phyloP scores from a whole-genome alignment of 1,140 invertebrate species.

The Dendrolimus kikuchii region DNA sequence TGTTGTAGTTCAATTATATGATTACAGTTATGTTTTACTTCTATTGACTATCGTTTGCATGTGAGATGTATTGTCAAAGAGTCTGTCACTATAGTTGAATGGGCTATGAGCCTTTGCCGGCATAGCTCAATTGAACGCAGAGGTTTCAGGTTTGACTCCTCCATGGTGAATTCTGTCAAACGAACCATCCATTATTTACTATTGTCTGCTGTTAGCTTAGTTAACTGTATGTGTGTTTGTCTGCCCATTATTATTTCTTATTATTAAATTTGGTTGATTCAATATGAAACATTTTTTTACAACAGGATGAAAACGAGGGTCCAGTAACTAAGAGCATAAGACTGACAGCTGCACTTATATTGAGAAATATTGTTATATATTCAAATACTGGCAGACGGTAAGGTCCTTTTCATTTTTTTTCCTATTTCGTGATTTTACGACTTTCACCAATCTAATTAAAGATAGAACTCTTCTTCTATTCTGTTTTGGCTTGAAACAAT shows the following conservation, averaged over 20 bases:
- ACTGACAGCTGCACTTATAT: constrained; percentile 94
- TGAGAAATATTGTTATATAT: constrained; percentile 97
- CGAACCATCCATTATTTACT: neutral
- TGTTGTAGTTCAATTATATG: no score
- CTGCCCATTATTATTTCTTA: neutral
- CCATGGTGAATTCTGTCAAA: neutral
- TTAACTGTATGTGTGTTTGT: constrained; percentile 10
- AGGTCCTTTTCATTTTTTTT: constrained; percentile 23
- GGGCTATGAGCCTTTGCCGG: no score
- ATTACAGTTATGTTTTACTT: no score
- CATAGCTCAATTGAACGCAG: no score
- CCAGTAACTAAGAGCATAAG: constrained; percentile 99
- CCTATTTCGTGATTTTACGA: no score
- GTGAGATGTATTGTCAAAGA: no score
- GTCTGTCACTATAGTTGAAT: no score
- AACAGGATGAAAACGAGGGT: constrained; percentile 96
- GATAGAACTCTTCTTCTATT: no score
- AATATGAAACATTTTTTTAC: constrained; percentile 1
- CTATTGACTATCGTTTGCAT: no score
- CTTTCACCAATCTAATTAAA: no score
- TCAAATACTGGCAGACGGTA: constrained; percentile 93
- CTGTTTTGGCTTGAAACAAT: no score
- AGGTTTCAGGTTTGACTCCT: no score
- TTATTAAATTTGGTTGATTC: neutral
- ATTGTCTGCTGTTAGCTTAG: neutral